A percentile compares a stretch with the other conserved stretches of the same genome.
Evolutionary conservation across 2,888 invertebrate genomes (phyloP).

Genomic region (Incurvaria masculella): DNA sequence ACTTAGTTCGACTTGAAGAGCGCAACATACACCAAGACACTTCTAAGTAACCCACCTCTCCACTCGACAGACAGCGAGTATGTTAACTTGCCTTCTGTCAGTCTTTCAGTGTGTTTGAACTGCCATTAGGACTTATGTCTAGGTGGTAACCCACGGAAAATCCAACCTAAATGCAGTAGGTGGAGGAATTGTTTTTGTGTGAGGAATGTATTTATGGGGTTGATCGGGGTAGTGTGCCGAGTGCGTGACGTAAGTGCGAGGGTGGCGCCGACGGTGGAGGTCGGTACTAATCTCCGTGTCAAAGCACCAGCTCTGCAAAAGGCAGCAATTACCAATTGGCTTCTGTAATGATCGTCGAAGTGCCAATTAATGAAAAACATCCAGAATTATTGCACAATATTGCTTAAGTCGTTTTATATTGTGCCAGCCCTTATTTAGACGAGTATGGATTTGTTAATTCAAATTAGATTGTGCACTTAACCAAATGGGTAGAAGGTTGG

Average conservation of each 20-base stretch:
- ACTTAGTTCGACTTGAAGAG: conserved; percentile 30
- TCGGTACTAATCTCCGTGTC: conserved; percentile 58
- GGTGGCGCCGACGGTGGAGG: conserved; percentile 51
- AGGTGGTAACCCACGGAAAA: conserved; percentile 19
- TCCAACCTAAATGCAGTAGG: conserved; percentile 30
- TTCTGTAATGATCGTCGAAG: no score
- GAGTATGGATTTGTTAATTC: no score
- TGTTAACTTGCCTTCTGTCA: conserved; percentile 54
- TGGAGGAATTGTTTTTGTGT: conserved; percentile 20
- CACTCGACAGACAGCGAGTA: conserved; percentile 30
- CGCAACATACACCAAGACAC: conserved; percentile 13
- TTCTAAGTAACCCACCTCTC: conserved; percentile 21
- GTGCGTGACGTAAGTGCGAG: conserved; percentile 53
- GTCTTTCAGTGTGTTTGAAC: conserved; percentile 39
- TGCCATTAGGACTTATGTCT: conserved; percentile 19
- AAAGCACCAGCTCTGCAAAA: conserved; percentile 54
- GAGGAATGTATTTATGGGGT: conserved; percentile 15
- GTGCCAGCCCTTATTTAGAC: no score
- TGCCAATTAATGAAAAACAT: no score
- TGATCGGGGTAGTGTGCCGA: conserved; percentile 47
- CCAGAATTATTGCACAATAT: no score
- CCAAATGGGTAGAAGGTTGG: no score
- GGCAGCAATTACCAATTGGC: no score
- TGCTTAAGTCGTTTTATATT: no score
- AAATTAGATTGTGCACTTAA: no score